A percentile compares a stretch with the other conserved stretches of the same genome.
Conservation (phyloP, 23 tunicate genomes). For the Ciona savignyi region DNA sequence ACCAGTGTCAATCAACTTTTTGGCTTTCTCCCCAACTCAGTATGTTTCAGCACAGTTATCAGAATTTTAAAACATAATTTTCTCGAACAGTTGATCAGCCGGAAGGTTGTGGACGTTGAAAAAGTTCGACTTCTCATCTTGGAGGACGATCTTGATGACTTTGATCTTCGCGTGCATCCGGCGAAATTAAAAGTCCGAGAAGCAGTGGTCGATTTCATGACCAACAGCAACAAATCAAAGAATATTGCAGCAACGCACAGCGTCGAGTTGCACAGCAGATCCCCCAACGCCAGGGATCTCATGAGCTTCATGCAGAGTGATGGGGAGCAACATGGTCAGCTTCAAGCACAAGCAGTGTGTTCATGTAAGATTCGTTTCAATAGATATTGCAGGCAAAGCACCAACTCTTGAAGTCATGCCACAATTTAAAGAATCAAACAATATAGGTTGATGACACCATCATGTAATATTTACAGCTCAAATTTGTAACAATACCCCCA, state of each 20-base stretch:
- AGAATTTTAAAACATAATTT: too few species aligned
- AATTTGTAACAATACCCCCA: too few species aligned
- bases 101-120: constrained; percentile 46
- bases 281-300: constrained; percentile 45
- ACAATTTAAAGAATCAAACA: too few species aligned
- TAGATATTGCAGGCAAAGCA: too few species aligned
- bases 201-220: constrained; percentile 8
- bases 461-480: too few species aligned
- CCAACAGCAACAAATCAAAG: not conserved
- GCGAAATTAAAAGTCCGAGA: constrained; percentile 48
- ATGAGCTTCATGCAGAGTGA: constrained; percentile 26
- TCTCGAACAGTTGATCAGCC: not conserved
- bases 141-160: constrained; percentile 38
- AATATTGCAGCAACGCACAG: not conserved
- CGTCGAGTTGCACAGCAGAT: not conserved
- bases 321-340: not conserved
- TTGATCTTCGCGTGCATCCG: constrained; percentile 41
- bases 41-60: too few species aligned
- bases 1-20: too few species aligned
- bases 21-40: too few species aligned
- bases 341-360: too few species aligned
- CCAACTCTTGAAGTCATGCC: too few species aligned
- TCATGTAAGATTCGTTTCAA: too few species aligned
- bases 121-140: constrained; percentile 18
- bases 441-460: too few species aligned